Percentiles rank a stretch among this genome's conserved stretches.
These are phyloP conservation scores for Brachyhypopomus occidentalis DNA, from an alignment of 2,113 vertebrate genomes.

Conservation along the genomic window DNA sequence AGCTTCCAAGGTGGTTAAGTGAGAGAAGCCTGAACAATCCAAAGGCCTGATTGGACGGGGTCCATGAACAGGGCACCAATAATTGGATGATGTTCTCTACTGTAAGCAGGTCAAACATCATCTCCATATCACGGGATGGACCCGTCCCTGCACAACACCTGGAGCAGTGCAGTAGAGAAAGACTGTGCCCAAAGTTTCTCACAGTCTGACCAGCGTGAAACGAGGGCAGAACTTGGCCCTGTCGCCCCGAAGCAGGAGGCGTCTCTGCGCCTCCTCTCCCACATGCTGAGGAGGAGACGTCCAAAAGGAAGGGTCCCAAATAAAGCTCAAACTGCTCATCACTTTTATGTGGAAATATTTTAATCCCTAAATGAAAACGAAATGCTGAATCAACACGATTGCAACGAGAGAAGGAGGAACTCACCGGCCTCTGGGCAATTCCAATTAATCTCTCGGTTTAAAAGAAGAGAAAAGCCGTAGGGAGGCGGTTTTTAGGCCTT, in stretches of 20 bases:
- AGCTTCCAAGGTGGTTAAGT: constrained; percentile 10
- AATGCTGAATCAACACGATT: constrained; percentile 48
- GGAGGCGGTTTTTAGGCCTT: constrained; percentile 24
- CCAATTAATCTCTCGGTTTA: constrained; percentile 58
- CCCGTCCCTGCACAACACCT: background rate
- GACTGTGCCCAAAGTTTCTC: constrained; percentile 20
- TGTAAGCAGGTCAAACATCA: constrained; percentile 12
- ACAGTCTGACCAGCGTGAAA: too few species aligned
- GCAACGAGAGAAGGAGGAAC: constrained; percentile 54
- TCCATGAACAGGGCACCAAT: constrained; percentile 22
- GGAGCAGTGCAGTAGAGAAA: background rate
- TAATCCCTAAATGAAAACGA: constrained; percentile 57
- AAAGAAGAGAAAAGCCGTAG: background rate
- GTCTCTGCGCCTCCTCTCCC: background rate
- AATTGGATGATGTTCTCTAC: background rate
- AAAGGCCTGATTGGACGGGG: constrained; percentile 17
- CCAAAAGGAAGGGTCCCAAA: constrained; percentile 37
- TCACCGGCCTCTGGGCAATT: constrained; percentile 42
- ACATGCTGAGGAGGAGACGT: background rate
- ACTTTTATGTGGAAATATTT: constrained; percentile 62
- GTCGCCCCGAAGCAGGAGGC: background rate
- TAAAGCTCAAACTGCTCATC: constrained; percentile 53
- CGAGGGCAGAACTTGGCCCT: background rate
- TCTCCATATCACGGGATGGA: constrained; percentile 21
- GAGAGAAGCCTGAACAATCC: background rate